Evolutionary conservation across 2,888 invertebrate genomes (phyloP), one percentile per base, ranked within the genome.

Genomic region (Phyllotreta cruciferae): DNA sequence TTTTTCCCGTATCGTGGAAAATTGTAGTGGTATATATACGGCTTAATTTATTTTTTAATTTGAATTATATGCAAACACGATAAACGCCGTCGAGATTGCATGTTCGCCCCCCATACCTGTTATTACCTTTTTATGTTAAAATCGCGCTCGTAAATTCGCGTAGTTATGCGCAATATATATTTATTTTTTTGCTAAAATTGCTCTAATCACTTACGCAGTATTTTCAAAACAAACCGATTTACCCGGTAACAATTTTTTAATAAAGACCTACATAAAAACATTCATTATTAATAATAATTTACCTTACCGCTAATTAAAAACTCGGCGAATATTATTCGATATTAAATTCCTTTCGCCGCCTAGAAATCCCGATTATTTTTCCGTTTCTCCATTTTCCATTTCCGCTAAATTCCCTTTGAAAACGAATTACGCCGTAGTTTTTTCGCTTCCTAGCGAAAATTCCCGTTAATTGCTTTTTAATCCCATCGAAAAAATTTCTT

Each of bases 1-100:
- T 49, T 49, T 52, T 52, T 8, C 52, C n/a, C 13, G 53, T 68
- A 66, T 69, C 71, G 69, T 73, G 73, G 69, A 62, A 62, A 68
- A 61, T 69, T 66, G 64, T 64, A 35, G 35, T 49, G 24, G 24
- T 24, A 24, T 24, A 3, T 70, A 70, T 75, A 77, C 75, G 71
- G 73, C 74, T 75, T 75, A 76, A 77, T 77, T 76, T 74, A 74
- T 75, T 74, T 76, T 76, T 75, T 74, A 74, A 75, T 74, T 73
- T 71, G 71, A 74, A 74, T 76, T 74, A 75, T 74, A 76, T 76
- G 75, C 75, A 74, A 75, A 76, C 75, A 74, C 70, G 71, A 73
- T 73, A 74, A 72, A 71, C 72, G 74, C 73, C 73, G 70, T 62
- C 10, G 13, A 66, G 69, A 60, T 74, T 67, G 74, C 73, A 74